Percentiles rank a stretch among this genome's conserved stretches.
Conservation (phyloP, 1,140 invertebrate species). For the Hydropsyche tenuis region DNA sequence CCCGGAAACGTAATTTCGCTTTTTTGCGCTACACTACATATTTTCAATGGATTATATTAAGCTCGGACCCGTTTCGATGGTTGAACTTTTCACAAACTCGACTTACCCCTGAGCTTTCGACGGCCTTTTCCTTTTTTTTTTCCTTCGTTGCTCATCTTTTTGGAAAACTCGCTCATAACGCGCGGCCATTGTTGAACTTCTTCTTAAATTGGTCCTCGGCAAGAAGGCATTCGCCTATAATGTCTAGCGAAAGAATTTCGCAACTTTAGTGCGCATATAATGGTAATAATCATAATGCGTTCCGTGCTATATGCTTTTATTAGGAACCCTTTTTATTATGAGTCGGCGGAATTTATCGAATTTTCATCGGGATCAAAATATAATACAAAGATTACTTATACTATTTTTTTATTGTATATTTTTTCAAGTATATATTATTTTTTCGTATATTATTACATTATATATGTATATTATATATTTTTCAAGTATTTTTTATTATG, state of each 20-base stretch:
- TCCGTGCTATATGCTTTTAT: too few species aligned
- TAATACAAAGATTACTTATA: too few species aligned
- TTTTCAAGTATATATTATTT: too few species aligned
- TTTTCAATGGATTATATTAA: constrained; percentile 24
- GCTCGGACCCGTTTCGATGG: constrained; percentile 1
- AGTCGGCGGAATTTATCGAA: too few species aligned
- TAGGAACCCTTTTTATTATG: too few species aligned
- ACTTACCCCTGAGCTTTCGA: constrained; percentile 16
- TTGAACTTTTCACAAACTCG: constrained; percentile 25
- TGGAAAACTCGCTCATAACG: constrained; percentile 5
- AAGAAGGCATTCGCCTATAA: constrained; percentile 12
- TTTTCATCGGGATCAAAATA: too few species aligned
- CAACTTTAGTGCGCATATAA: background rate
- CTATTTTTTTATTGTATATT: too few species aligned
- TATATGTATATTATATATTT: too few species aligned
- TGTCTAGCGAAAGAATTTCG: background rate
- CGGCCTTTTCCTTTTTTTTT: background rate
- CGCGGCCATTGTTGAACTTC: constrained; percentile 17
- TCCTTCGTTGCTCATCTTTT: constrained; percentile 12
- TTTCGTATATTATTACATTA: too few species aligned
- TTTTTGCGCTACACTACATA: background rate
- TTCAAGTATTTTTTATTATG: too few species aligned
- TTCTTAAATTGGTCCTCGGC: constrained; percentile 1
- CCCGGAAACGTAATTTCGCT: background rate
- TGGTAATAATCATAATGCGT: too few species aligned